These are phyloP conservation scores for Bacillus rossius DNA, from an alignment of 1,140 invertebrate genomes.

Conservation along the genomic window DNA sequence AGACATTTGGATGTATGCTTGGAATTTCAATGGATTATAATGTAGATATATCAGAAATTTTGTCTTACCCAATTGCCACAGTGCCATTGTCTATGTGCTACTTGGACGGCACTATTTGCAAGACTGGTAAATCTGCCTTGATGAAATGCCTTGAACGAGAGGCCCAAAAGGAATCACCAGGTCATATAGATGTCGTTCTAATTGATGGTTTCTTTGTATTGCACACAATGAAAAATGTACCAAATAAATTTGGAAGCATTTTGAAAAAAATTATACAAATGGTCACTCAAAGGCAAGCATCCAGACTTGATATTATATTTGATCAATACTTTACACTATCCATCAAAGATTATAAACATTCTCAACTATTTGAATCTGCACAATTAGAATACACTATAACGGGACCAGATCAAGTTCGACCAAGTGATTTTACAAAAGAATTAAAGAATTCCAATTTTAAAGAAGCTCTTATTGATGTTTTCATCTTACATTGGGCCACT, in stretches of 20 bases:
- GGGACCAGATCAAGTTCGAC: not conserved
- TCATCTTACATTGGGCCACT: not conserved
- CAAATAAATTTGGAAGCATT: not conserved
- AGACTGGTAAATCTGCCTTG: conserved; percentile 31
- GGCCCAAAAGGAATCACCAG: not conserved
- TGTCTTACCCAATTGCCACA: conserved; percentile 26
- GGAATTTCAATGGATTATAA: conserved; percentile 23
- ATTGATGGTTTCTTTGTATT: not conserved
- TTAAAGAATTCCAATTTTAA: not conserved
- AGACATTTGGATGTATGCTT: conserved; percentile 28
- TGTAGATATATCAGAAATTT: conserved; percentile 22
- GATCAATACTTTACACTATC: not conserved
- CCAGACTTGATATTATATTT: not conserved
- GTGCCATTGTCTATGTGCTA: conserved; percentile 33
- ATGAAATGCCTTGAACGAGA: not conserved
- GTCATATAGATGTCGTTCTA: not conserved
- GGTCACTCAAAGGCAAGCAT: not conserved
- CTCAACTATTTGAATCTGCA: not conserved
- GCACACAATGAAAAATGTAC: not conserved
- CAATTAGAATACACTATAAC: not conserved
- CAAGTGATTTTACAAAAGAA: not conserved
- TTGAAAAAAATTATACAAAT: not conserved
- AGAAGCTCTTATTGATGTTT: not conserved
- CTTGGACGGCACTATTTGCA: conserved; percentile 31
- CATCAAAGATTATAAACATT: not conserved